These are phyloP conservation scores for Strigamia crassipes DNA, from an alignment of 2,888 invertebrate species.

Conservation along the genomic window DNA sequence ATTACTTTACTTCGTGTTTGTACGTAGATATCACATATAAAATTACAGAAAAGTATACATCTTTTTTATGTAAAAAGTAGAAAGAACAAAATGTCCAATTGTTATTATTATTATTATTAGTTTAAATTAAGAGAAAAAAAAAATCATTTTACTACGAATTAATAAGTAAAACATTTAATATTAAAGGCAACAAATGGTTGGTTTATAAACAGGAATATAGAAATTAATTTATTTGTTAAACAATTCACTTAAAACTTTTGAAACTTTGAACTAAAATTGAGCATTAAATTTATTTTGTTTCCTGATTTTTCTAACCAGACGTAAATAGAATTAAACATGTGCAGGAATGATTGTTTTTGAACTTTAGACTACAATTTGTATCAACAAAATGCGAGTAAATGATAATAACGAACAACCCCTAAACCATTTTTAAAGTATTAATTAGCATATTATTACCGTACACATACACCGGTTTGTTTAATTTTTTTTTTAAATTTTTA, in stretches of 20 bases:
- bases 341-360: neutral
- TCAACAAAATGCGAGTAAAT: neutral
- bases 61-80: neutral
- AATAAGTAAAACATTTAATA: neutral
- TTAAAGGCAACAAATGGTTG: conserved; percentile 36
- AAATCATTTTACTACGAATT: neutral
- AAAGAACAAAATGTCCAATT: neutral
- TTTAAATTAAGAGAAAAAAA: neutral
- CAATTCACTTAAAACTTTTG: neutral
- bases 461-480: neutral
- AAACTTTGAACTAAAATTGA: neutral
- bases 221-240: neutral
- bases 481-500: neutral
- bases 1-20: neutral
- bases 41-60: conserved; percentile 40
- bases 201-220: conserved; percentile 22
- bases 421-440: neutral
- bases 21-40: conserved; percentile 32
- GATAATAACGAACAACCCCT: conserved; percentile 22
- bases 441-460: neutral
- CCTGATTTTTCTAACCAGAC: neutral
- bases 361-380: neutral
- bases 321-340: neutral
- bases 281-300: neutral
- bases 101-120: neutral